These are phyloP conservation scores for Quadriops clusia DNA, from an alignment of 2,888 invertebrate species.

Conservation along the genomic window DNA sequence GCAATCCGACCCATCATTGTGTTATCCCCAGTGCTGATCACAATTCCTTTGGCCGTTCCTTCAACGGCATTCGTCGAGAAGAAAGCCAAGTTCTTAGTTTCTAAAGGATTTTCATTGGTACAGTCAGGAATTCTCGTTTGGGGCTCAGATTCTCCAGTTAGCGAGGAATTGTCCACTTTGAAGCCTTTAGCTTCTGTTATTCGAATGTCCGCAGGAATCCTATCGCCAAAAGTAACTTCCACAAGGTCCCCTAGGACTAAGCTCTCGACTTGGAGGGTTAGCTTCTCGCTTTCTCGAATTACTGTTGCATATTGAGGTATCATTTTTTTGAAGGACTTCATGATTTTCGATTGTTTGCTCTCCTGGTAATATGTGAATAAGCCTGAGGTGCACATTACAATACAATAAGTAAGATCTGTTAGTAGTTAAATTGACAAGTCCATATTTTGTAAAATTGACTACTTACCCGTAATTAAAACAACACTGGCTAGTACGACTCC, in stretches of 20 bases:
- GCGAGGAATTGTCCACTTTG: constrained; percentile 90
- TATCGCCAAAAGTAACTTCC: constrained; percentile 97
- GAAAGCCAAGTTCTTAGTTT: constrained; percentile 90
- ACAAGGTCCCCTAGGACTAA: constrained; percentile 95
- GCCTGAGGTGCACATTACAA: constrained; percentile 50
- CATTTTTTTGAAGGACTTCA: constrained; percentile 99
- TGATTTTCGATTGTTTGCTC: constrained; percentile 95
- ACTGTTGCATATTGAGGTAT: constrained; percentile 92
- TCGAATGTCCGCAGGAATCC: constrained; percentile 96
- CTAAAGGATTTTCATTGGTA: constrained; percentile 88
- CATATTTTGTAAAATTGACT: not conserved
- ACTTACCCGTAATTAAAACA: constrained; percentile 84
- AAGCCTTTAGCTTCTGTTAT: constrained; percentile 91
- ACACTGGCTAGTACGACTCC: constrained; percentile 92
- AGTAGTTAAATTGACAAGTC: not conserved
- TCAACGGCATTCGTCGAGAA: constrained; percentile 95
- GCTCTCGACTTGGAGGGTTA: constrained; percentile 86
- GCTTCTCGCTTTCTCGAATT: constrained; percentile 87
- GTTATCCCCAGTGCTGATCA: constrained; percentile 89
- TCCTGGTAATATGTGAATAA: constrained; percentile 99
- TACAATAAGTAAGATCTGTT: too few species aligned
- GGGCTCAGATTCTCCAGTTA: constrained; percentile 94
- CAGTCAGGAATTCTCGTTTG: constrained; percentile 82
- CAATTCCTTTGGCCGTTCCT: constrained; percentile 81
- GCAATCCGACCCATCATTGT: constrained; percentile 96